These are phyloP conservation scores for Varanus salvator DNA, from an alignment of 2,113 vertebrate genomes.

Conservation along the genomic window DNA sequence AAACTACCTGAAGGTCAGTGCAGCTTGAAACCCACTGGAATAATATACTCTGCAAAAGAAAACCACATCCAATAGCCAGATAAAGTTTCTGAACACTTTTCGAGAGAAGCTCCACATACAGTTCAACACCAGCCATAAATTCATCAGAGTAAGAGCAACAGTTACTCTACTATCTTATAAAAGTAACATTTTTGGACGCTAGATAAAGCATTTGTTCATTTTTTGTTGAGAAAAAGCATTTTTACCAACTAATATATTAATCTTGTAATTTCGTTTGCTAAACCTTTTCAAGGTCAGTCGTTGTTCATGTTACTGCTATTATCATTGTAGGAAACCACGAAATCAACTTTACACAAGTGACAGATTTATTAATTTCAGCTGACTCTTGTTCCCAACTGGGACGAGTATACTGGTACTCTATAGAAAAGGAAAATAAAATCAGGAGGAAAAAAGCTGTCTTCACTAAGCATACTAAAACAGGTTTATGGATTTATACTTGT, in stretches of 20 bases:
- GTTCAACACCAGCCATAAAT: neutral
- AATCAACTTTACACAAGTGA: constrained; percentile 64
- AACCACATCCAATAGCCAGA: neutral
- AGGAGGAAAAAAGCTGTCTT: constrained; percentile 34
- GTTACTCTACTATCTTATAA: neutral
- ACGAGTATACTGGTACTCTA: constrained; percentile 54
- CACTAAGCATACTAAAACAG: neutral
- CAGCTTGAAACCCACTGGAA: neutral
- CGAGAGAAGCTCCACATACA: neutral
- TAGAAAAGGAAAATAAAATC: constrained; percentile 41
- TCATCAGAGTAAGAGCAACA: neutral
- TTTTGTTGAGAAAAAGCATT: constrained; percentile 4
- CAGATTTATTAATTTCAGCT: constrained; percentile 66
- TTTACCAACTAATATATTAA: constrained; percentile 58
- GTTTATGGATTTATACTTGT: neutral
- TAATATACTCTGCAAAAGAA: neutral
- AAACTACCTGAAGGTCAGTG: neutral
- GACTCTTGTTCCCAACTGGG: constrained; percentile 53
- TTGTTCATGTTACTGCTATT: neutral
- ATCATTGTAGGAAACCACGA: constrained; percentile 47
- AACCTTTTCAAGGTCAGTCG: constrained; percentile 28
- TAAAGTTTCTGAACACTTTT: neutral
- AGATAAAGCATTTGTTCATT: neutral
- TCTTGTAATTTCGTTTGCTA: constrained; percentile 62
- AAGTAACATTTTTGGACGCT: neutral